These are phyloP conservation scores for Chamaea fasciata DNA, from an alignment of 2,113 vertebrate genomes.

Conservation along the genomic window DNA sequence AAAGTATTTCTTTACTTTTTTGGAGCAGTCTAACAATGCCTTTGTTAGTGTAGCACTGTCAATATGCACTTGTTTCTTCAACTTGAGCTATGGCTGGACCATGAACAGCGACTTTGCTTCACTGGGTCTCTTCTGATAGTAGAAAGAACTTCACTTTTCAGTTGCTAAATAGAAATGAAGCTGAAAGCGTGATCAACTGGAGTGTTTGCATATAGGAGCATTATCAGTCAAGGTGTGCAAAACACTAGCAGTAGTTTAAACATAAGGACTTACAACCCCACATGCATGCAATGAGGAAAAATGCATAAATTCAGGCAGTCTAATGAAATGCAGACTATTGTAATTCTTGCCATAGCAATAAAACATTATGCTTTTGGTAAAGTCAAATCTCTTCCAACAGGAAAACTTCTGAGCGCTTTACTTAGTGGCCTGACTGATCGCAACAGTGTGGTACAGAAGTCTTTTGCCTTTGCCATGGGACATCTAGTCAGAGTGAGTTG, in stretches of 20 bases:
- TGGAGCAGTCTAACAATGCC: background rate
- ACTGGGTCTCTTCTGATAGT: background rate
- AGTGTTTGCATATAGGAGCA: accelerated
- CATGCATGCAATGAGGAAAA: accelerated
- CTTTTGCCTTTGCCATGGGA: conserved; percentile 91
- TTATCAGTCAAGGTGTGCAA: background rate
- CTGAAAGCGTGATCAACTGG: background rate
- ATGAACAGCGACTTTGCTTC: background rate
- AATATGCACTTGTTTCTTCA: background rate
- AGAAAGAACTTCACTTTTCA: background rate
- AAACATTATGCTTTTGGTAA: background rate
- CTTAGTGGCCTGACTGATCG: conserved; percentile 89
- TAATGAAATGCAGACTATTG: background rate
- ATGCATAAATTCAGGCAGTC: background rate
- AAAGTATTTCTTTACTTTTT: background rate
- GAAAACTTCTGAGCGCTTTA: conserved; percentile 94
- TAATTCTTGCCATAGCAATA: background rate
- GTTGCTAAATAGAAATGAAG: background rate
- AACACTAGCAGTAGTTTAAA: background rate
- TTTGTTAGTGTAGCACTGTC: background rate
- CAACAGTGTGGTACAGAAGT: conserved; percentile 89
- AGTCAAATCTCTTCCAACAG: conserved; percentile 62
- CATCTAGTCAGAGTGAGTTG: conserved; percentile 90
- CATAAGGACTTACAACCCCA: background rate
- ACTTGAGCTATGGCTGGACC: background rate